Evolutionary conservation across 2,888 invertebrate genomes (phyloP).

Genomic region (Melinopterus prodromus): DNA sequence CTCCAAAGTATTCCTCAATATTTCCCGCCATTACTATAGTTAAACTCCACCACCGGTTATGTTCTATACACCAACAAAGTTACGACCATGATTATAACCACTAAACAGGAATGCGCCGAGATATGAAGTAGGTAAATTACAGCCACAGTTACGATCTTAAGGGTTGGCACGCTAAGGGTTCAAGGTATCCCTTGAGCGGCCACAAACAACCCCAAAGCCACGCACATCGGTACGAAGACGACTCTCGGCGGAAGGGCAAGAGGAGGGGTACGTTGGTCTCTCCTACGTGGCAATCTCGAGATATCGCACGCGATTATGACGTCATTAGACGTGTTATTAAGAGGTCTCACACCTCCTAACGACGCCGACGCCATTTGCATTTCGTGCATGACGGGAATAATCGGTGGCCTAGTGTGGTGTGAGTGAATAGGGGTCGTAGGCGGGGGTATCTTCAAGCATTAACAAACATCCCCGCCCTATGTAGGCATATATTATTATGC

Average conservation of each 20-base stretch:
- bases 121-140: neutral
- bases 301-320: constrained; percentile 54
- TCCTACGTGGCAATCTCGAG: constrained; percentile 39
- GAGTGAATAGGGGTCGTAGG: neutral
- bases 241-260: neutral
- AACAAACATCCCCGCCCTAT: neutral
- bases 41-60: too few relatives aligned
- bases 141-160: constrained; percentile 4
- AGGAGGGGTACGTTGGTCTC: neutral
- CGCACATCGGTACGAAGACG: neutral
- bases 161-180: neutral
- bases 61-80: too few relatives aligned
- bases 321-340: constrained; percentile 53
- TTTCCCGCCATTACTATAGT: too few relatives aligned
- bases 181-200: neutral
- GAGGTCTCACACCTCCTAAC: constrained; percentile 52
- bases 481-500: too few relatives aligned
- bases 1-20: too few relatives aligned
- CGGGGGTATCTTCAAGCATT: neutral
- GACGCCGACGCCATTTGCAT: constrained; percentile 48
- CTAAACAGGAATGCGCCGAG: neutral
- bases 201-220: constrained; percentile 4
- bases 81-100: neutral
- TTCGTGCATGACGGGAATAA: constrained; percentile 35
- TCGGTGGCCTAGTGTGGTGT: neutral